Evolutionary conservation across 2,888 invertebrate species (phyloP).

Genomic region (Apantesis nais): DNA sequence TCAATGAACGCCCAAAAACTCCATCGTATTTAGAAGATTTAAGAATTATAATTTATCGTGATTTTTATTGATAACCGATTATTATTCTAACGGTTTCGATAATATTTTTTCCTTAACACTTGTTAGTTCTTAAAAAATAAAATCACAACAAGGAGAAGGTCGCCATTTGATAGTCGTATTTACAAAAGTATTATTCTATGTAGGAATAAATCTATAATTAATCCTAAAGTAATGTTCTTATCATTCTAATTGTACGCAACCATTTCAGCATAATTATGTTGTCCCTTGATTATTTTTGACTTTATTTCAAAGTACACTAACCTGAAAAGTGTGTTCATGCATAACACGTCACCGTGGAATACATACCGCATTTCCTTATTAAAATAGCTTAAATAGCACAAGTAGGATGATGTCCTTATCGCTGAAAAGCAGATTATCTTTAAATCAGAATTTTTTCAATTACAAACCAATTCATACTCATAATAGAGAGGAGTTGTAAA

Average conservation of each 20-base stretch:
- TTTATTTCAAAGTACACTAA: too few relatives aligned
- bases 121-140: too few relatives aligned
- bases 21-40: neutral
- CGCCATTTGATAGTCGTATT: neutral
- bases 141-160: too few relatives aligned
- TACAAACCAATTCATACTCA: too few relatives aligned
- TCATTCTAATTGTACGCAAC: neutral
- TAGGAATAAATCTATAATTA: neutral
- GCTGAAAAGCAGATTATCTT: neutral
- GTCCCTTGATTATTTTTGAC: too few relatives aligned
- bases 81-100: neutral
- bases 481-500: neutral
- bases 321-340: too few relatives aligned
- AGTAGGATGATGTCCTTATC: constrained; percentile 7
- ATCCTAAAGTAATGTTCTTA: neutral
- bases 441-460: too few relatives aligned
- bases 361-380: neutral
- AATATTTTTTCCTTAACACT: neutral
- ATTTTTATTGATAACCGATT: neutral
- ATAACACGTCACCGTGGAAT: too few relatives aligned
- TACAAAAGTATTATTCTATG: neutral
- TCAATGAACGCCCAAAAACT: constrained; percentile 1
- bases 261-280: too few relatives aligned
- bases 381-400: constrained; percentile 11
- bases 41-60: neutral